phyloP scores from a whole-genome alignment of 2,888 invertebrate genomes.

The Globia sparganii region DNA sequence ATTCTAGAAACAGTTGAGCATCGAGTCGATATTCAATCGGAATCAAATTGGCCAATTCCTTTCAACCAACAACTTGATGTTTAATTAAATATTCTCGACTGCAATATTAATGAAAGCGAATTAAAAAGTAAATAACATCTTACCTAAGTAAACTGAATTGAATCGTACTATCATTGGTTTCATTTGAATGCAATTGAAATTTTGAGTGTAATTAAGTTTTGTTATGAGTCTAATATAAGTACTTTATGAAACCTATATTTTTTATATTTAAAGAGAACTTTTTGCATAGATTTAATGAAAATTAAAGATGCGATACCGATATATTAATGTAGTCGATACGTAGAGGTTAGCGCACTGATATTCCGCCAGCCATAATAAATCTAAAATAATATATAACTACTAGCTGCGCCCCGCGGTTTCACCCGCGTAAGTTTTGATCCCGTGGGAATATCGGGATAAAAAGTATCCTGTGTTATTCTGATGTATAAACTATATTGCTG shows the following conservation, averaged over 20 bases:
- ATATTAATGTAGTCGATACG: background rate
- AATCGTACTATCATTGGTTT: slow-evolving; percentile 24
- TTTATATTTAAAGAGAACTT: background rate
- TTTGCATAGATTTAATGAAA: background rate
- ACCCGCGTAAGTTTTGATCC: no score
- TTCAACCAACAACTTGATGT: slow-evolving; percentile 37
- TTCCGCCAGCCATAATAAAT: background rate
- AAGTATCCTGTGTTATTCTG: no score
- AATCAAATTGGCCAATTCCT: slow-evolving; percentile 38
- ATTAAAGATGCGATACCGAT: background rate
- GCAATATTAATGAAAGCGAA: slow-evolving; percentile 56
- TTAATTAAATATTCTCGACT: slow-evolving; percentile 55
- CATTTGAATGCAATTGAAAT: slow-evolving; percentile 25
- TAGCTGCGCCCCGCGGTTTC: no score
- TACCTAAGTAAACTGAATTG: slow-evolving; percentile 38
- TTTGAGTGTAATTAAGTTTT: slow-evolving; percentile 10
- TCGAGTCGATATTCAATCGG: slow-evolving; percentile 4
- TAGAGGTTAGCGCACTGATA: background rate
- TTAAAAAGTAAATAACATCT: slow-evolving; percentile 52
- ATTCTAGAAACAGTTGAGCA: slow-evolving; percentile 4
- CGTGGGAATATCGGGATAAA: no score
- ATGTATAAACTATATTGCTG: no score
- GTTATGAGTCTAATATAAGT: background rate
- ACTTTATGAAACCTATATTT: background rate
- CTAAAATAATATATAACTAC: background rate